These are phyloP conservation scores for Cyanoderma ruficeps DNA, from an alignment of 2,113 vertebrate genomes.

Conservation along the genomic window DNA sequence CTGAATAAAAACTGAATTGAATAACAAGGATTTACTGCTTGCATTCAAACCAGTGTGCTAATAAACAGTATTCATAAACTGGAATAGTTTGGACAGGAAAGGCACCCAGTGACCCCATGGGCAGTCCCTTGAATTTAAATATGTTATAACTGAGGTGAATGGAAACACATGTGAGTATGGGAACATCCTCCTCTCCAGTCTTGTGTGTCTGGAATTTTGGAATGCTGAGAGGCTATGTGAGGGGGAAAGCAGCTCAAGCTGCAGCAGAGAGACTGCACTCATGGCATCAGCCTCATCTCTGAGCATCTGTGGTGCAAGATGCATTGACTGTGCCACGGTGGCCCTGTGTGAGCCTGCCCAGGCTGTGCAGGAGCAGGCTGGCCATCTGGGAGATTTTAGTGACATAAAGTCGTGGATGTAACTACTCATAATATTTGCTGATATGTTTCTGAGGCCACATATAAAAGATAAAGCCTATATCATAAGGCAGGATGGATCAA, in stretches of 20 bases:
- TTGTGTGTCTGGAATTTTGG: not conserved
- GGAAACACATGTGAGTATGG: rapidly evolving
- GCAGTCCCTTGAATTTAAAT: not conserved
- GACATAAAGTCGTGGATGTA: not conserved
- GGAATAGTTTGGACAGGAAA: not conserved
- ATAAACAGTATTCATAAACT: not conserved
- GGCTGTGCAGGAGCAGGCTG: not conserved
- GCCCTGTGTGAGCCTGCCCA: not conserved
- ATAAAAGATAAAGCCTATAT: not conserved
- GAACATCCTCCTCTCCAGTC: not conserved
- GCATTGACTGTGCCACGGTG: rapidly evolving
- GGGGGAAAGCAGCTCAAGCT: not conserved
- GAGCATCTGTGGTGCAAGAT: rapidly evolving
- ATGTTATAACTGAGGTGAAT: not conserved
- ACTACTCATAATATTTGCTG: not conserved
- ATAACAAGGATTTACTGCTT: not conserved
- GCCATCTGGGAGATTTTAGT: not conserved
- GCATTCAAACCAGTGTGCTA: not conserved
- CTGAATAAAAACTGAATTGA: not conserved
- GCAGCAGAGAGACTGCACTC: not conserved
- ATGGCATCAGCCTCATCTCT: not conserved
- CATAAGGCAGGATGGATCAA: not conserved
- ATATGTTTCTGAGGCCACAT: not conserved
- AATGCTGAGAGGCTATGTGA: not conserved
- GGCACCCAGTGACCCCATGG: not conserved